Evolutionary conservation across 2,888 invertebrate species (phyloP).

Genomic region (Chironomus tentans): DNA sequence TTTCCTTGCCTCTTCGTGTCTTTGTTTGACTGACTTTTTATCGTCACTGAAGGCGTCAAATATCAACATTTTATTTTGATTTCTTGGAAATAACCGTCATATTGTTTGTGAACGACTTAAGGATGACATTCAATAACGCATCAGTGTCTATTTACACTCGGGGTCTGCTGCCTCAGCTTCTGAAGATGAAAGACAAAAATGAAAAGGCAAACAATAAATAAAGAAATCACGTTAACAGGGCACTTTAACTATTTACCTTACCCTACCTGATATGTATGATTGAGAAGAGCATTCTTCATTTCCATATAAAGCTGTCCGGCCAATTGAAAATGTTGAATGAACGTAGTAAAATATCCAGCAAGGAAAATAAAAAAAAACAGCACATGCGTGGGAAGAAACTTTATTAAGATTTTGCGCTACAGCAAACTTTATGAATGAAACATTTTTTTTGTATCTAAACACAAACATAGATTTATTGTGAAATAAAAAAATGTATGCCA

Average conservation of each 20-base stretch:
- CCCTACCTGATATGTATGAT: not conserved
- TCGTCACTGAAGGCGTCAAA: constrained; percentile 12
- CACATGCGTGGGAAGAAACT: constrained; percentile 20
- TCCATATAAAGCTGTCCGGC: not conserved
- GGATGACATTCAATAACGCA: not conserved
- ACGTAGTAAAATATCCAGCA: not conserved
- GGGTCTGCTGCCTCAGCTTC: too few relatives aligned
- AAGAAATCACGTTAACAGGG: not conserved
- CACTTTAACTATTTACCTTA: not conserved
- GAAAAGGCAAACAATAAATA: not conserved
- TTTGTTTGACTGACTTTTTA: not conserved
- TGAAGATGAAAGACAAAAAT: too few relatives aligned
- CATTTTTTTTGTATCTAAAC: not conserved
- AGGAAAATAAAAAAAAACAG: not conserved
- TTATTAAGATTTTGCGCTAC: not conserved
- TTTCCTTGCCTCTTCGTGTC: not conserved
- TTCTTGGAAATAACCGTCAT: not conserved
- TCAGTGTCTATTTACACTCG: too few relatives aligned
- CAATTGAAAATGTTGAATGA: constrained; percentile 2
- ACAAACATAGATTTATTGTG: not conserved
- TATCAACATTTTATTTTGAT: not conserved
- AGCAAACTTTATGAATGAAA: constrained; percentile 16
- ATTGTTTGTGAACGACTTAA: not conserved
- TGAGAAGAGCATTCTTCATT: not conserved
- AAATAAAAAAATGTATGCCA: constrained; percentile 1